Conservation (phyloP, 2,113 vertebrate species). For the Dipodomys stephensi region DNA sequence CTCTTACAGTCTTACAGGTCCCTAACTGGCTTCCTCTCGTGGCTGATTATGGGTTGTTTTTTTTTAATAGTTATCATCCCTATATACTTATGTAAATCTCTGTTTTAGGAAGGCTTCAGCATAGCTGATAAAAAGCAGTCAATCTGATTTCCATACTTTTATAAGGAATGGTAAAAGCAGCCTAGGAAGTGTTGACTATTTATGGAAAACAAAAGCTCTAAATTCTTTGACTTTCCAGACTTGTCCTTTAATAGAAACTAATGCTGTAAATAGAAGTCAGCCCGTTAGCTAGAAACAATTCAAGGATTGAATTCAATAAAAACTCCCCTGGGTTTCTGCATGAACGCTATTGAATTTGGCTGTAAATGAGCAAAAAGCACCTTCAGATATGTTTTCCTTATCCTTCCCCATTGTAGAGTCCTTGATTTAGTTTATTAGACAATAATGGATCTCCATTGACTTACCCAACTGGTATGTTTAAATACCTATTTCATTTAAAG, state of each 20-base stretch:
- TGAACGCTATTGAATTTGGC: constrained; percentile 80
- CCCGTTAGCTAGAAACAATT: constrained; percentile 79
- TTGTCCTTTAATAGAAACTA: constrained; percentile 80
- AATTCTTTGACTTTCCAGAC: constrained; percentile 73
- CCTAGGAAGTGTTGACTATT: constrained; percentile 64
- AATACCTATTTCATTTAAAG: constrained; percentile 77
- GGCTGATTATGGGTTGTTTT: constrained; percentile 34
- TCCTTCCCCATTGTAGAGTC: constrained; percentile 59
- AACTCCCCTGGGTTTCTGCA: constrained; percentile 77
- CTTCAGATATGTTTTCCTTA: constrained; percentile 62
- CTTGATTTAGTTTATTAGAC: constrained; percentile 73
- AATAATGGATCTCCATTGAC: constrained; percentile 73
- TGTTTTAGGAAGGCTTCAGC: constrained; percentile 46
- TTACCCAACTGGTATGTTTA: constrained; percentile 68
- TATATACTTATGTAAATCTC: constrained; percentile 59
- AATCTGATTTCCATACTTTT: constrained; percentile 52
- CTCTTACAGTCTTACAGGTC: background rate
- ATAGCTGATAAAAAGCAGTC: constrained; percentile 50
- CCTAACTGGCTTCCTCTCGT: background rate
- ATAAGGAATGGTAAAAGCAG: constrained; percentile 39
- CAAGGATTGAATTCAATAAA: constrained; percentile 76
- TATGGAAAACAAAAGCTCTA: constrained; percentile 64
- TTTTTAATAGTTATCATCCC: background rate
- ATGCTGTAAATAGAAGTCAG: constrained; percentile 76
- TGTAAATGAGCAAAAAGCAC: constrained; percentile 75